Conservation (phyloP, 2,113 vertebrate genomes). For the Xiphias gladius region DNA sequence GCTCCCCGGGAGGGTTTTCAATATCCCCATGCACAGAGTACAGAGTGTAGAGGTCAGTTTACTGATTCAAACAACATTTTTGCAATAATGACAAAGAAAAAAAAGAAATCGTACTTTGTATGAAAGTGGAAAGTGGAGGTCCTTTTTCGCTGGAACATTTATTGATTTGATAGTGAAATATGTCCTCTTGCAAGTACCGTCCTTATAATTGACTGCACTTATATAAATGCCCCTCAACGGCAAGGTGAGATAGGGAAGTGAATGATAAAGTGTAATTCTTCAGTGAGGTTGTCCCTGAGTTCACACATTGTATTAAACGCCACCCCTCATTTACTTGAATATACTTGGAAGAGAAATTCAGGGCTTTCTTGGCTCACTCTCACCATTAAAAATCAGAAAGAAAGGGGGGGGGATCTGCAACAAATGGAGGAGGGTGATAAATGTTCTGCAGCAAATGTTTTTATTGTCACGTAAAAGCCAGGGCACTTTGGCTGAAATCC, state of each 20-base stretch:
- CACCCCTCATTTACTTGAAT: constrained; percentile 27
- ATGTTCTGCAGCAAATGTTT: constrained; percentile 29
- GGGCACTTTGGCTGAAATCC: constrained; percentile 12
- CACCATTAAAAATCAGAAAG: constrained; percentile 2
- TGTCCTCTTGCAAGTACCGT: constrained; percentile 44
- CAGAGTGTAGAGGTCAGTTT: constrained; percentile 24
- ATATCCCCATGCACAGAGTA: constrained; percentile 7
- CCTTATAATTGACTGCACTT: constrained; percentile 58
- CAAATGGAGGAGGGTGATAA: constrained; percentile 30
- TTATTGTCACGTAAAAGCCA: constrained; percentile 30
- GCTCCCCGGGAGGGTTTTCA: constrained; percentile 24
- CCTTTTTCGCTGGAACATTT: constrained; percentile 53
- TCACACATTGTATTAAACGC: constrained; percentile 19
- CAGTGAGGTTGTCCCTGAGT: constrained; percentile 7
- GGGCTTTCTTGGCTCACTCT: constrained; percentile 2
- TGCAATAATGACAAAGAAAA: constrained; percentile 30
- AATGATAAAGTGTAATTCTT: constrained; percentile 50
- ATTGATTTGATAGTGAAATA: constrained; percentile 71
- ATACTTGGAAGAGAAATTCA: neutral
- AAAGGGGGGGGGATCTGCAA: neutral
- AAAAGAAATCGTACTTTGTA: constrained; percentile 33
- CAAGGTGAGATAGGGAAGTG: constrained; percentile 53
- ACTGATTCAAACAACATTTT: constrained; percentile 43
- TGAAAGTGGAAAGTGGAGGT: constrained; percentile 39
- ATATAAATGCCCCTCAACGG: constrained; percentile 53